Base-by-base conservation (phyloP, 2,797 vertebrate genomes). In the Enteromius argenteus region DNA sequence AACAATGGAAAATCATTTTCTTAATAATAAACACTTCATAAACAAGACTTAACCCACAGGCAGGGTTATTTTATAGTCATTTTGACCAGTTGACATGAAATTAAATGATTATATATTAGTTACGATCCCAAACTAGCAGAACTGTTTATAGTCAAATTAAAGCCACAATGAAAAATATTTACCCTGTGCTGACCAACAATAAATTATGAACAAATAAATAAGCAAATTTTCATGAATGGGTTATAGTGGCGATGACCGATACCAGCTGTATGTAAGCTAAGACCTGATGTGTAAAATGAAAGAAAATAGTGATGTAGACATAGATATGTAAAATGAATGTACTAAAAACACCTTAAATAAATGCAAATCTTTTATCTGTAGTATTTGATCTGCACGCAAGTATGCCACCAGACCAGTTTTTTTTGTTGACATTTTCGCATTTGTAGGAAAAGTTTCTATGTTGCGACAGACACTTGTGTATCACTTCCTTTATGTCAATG, bases 321-420 rank as follows among this genome's bases (percentile, higher is more conserved):
- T 44, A 13, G 1, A 44, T n/a, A 46, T 64, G 9, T 51, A 3
- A 68, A 27, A 75, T 14, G 8, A 7, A 67, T 35, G 19, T 30
- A 30, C 39, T 64, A 13, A 30, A 62, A 49, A 1, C 11, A 27
- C 6, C 0, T 23, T 51, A 15, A 80, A 49, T 14, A 56, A 51
- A 80, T 39, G 64, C 64, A 68, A 80, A 80, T 68, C 2, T 11
- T 32, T 81, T 30, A 72, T 72, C 49, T 9, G 49, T 19, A 44
- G n/a, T 14, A 23, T 30, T 46, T 9, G 64, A 51, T 68, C 35
- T 64, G 30, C 69, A 64, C 0, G 0, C 21, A n/a, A 51, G 39
- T 11, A 49, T 3, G 44, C 23, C n/a, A 68, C 46, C 72, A 77
- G 49, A 83, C 62, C 49, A 39, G 19, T 66, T 77, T 58, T 81